Base-by-base conservation (phyloP, 2,113 vertebrate species). In the Microtus pennsylvanicus region DNA sequence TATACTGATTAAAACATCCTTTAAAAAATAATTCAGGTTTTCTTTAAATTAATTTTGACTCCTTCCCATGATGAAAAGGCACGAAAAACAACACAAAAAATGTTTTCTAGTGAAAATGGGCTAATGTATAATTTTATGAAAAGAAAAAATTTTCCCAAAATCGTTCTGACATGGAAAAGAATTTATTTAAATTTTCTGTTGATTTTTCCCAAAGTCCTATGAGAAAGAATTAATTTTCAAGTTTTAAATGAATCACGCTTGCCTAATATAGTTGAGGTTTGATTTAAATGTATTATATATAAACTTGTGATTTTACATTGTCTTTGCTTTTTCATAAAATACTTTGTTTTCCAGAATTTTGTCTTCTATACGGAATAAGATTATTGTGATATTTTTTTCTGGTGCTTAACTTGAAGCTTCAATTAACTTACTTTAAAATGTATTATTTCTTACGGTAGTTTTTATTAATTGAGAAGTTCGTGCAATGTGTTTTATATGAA, bases 11-110 rank as follows among this genome's bases (percentile, higher is more conserved):
- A 95, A 89, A 88, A 63, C 1, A 2, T 0, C 4, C 2, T 21
- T 63, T 42, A 96, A 92, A 90, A 75, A 93, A 86, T 63, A 50
- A 58, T 13, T 94, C 24, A 83, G 33, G 7, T 69, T 89, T 13
- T 42, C 8, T 91, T 89, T 38, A 70, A 88, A 50, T 7, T 45
- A 55, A n/a, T 19, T 16, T 35, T 86, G 10, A 14, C 1, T 75
- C 9, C 55, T 89, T 19, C 76, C 33, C 19, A 17, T 47, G 50
- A 72, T 1, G 33, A 19, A 11, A 74, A 63, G 30, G 50, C 5
- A 35, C 11, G 0, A 45, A 87, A 35, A 77, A 11, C 9, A 38
- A 33, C 16, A 89, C 72, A 78, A 75, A 72, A 85, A 52, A 94
- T 63, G 67, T 11, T 74, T 93, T 35, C 61, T 1, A 14, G 45